Conservation (phyloP, 2,797 vertebrate species). For the Brachyalestes nurse region DNA sequence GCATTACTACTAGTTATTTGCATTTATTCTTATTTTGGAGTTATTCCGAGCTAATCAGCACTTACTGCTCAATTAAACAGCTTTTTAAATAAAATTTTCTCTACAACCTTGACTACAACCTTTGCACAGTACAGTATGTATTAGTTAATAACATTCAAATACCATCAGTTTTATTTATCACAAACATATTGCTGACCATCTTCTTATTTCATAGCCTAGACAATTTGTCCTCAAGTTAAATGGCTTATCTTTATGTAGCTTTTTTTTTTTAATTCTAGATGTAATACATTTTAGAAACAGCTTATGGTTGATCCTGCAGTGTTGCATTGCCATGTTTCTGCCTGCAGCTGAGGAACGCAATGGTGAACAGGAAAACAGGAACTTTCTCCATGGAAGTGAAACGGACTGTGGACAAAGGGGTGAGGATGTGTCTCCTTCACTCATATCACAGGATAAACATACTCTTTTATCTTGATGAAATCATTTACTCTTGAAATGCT, state of each 20-base stretch:
- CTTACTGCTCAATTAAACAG: too few relatives aligned
- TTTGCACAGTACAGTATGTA: background rate
- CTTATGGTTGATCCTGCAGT: background rate
- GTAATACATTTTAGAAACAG: background rate
- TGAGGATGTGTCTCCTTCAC: conserved; percentile 68
- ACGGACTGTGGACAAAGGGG: conserved; percentile 97
- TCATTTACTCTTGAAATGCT: background rate
- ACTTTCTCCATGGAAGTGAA: conserved; percentile 99
- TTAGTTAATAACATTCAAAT: background rate
- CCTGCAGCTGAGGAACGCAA: conserved; percentile 90
- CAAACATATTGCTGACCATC: background rate
- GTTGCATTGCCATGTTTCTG: background rate
- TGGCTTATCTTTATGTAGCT: background rate
- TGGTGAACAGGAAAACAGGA: conserved; percentile 96
- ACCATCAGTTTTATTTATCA: background rate
- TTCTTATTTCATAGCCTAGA: background rate
- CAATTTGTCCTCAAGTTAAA: background rate
- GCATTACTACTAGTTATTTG: too few relatives aligned
- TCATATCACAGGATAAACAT: background rate
- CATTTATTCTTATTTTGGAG: too few relatives aligned
- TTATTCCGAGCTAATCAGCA: too few relatives aligned
- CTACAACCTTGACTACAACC: background rate
- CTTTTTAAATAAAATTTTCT: background rate
- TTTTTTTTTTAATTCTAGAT: background rate
- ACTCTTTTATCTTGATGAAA: background rate